phyloP scores from a whole-genome alignment of 2,888 invertebrate genomes.

The Chrysotoxum bicinctum region DNA sequence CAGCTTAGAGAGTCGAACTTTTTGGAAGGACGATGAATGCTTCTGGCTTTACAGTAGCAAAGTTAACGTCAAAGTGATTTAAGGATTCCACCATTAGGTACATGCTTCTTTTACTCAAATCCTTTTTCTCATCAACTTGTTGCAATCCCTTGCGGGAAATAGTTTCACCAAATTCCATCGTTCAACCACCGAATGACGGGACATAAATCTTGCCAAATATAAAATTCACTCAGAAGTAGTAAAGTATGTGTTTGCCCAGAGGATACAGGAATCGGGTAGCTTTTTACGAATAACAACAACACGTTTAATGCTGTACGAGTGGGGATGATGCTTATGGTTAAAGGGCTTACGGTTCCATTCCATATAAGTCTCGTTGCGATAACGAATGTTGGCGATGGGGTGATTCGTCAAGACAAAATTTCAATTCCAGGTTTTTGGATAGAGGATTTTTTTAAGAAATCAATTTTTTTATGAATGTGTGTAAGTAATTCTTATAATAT shows the following conservation, averaged over 20 bases:
- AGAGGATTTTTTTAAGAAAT: not conserved
- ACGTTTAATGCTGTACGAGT: not conserved
- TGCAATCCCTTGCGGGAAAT: not conserved
- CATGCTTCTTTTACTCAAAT: not conserved
- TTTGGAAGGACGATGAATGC: not conserved
- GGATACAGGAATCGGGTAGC: not conserved
- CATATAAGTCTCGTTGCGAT: not conserved
- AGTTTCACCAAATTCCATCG: not conserved
- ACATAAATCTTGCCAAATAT: constrained; percentile 11
- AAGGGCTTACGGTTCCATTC: not conserved
- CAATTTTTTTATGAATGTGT: not conserved
- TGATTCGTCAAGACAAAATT: not conserved
- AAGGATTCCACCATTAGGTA: not conserved
- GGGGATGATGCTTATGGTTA: not conserved
- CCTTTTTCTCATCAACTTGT: constrained; percentile 8
- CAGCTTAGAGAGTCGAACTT: not conserved
- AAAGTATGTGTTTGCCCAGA: not conserved
- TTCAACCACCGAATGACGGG: not conserved
- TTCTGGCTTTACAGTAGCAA: not conserved
- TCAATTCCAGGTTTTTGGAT: not conserved
- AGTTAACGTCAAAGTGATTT: constrained; percentile 15
- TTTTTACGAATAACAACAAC: not conserved
- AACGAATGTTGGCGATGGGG: not conserved
- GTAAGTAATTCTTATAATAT: too few relatives aligned
- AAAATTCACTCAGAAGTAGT: not conserved